A percentile compares a stretch with the other conserved stretches of the same genome.
phyloP scores from a whole-genome alignment of 1,140 invertebrate genomes.

The Aphis gossypii region DNA sequence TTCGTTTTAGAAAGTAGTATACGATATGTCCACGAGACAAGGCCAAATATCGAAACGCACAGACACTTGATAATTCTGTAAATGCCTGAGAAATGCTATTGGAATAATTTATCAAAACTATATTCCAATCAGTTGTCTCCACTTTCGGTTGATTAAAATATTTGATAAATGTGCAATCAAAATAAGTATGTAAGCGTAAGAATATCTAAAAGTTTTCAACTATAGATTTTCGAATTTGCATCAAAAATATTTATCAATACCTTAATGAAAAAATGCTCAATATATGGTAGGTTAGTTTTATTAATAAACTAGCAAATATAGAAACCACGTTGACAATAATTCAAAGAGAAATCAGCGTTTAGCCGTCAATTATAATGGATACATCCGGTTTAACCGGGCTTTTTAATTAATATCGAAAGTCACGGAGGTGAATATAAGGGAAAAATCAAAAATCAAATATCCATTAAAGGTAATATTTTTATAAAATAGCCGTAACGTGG shows the following conservation, averaged over 20 bases:
- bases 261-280: neutral
- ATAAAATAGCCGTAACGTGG: neutral
- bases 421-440: slow-evolving; percentile 20
- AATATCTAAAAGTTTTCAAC: neutral
- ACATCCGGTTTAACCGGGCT: slow-evolving; percentile 50
- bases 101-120: slow-evolving; percentile 41
- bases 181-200: neutral
- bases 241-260: neutral
- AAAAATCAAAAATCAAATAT: slow-evolving; percentile 37
- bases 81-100: slow-evolving; percentile 23
- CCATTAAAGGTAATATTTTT: slow-evolving; percentile 40
- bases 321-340: slow-evolving; percentile 49
- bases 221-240: neutral
- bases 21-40: slow-evolving; percentile 29
- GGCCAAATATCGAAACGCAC: slow-evolving; percentile 38
- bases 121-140: neutral
- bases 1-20: slow-evolving; percentile 58
- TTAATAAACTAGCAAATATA: neutral
- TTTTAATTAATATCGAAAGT: slow-evolving; percentile 56
- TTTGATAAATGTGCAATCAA: neutral
- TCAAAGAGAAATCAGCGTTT: slow-evolving; percentile 49
- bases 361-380: slow-evolving; percentile 46
- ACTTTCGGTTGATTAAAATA: neutral
- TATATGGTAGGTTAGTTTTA: slow-evolving; percentile 6
- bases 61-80: slow-evolving; percentile 37